These are phyloP conservation scores for Brachionichthys hirsutus DNA, from an alignment of 2,113 vertebrate species.

Conservation along the genomic window DNA sequence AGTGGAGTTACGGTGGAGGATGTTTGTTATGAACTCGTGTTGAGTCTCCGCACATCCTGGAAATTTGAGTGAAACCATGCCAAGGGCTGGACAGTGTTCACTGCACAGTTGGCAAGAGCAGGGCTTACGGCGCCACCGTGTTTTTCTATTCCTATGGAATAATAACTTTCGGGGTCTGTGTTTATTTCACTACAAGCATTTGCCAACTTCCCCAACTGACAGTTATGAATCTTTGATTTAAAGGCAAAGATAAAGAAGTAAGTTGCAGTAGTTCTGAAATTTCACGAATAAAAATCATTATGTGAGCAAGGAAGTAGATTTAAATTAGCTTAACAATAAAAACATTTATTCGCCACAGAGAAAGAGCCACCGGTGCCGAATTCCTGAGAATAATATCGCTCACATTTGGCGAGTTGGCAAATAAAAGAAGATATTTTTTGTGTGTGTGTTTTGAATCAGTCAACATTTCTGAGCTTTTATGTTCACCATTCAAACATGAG, in stretches of 20 bases:
- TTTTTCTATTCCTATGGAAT: slow-evolving; percentile 46
- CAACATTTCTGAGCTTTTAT: slow-evolving; percentile 10
- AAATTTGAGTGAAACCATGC: slow-evolving; percentile 67
- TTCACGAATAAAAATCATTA: slow-evolving; percentile 33
- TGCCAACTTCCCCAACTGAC: slow-evolving; percentile 47
- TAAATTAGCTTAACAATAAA: slow-evolving; percentile 18
- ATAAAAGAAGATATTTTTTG: background rate
- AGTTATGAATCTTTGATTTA: slow-evolving; percentile 42
- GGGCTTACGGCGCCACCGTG: slow-evolving; percentile 57
- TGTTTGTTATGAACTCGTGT: slow-evolving; percentile 73
- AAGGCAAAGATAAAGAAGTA: slow-evolving; percentile 19
- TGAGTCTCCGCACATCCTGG: slow-evolving; percentile 63
- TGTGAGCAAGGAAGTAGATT: slow-evolving; percentile 21
- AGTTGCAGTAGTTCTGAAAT: slow-evolving; percentile 18
- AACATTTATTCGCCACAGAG: slow-evolving; percentile 50
- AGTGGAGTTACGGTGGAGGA: slow-evolving; percentile 56
- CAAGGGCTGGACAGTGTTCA: slow-evolving; percentile 71
- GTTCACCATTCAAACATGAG: slow-evolving; percentile 18
- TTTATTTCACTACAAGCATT: slow-evolving; percentile 44
- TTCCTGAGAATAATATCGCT: slow-evolving; percentile 5
- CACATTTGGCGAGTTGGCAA: slow-evolving; percentile 20
- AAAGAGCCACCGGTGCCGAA: slow-evolving; percentile 13
- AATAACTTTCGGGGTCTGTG: slow-evolving; percentile 46
- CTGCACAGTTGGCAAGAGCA: slow-evolving; percentile 58
- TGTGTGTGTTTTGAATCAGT: slow-evolving; percentile 15